Conservation (phyloP, 1,140 invertebrate genomes). For the Procambarus virginalis region DNA sequence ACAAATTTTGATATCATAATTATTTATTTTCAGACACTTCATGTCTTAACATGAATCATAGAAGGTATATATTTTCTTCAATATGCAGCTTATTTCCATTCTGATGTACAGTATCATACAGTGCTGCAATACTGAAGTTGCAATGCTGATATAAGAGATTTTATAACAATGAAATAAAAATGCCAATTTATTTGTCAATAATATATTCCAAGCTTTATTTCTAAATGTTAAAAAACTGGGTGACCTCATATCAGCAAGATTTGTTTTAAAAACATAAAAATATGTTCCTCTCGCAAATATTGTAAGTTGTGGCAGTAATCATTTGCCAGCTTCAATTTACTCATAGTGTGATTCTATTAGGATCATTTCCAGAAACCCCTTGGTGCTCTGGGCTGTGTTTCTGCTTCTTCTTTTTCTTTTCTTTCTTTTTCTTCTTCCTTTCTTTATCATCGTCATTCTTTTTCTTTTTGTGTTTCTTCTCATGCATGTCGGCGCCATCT, state of each 20-base stretch:
- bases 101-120: neutral
- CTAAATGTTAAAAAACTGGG: neutral
- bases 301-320: neutral
- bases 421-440: conserved; percentile 96
- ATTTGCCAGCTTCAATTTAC: neutral
- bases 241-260: neutral
- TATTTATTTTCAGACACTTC: too few relatives aligned
- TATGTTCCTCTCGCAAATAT: neutral
- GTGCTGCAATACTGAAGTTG: neutral
- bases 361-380: conserved; percentile 51
- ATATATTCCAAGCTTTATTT: neutral
- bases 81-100: too few relatives aligned
- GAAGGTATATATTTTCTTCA: too few relatives aligned
- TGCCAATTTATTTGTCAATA: neutral
- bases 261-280: neutral
- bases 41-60: too few relatives aligned
- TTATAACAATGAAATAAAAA: neutral
- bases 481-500: conserved; percentile 83
- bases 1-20: too few relatives aligned
- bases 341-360: conserved; percentile 42
- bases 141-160: neutral
- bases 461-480: conserved; percentile 97
- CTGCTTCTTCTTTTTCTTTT: conserved; percentile 92
- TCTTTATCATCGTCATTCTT: conserved; percentile 96
- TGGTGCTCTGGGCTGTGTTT: conserved; percentile 93